Base-by-base conservation (phyloP, 2,888 invertebrate genomes). In the Chironomus tentans region DNA sequence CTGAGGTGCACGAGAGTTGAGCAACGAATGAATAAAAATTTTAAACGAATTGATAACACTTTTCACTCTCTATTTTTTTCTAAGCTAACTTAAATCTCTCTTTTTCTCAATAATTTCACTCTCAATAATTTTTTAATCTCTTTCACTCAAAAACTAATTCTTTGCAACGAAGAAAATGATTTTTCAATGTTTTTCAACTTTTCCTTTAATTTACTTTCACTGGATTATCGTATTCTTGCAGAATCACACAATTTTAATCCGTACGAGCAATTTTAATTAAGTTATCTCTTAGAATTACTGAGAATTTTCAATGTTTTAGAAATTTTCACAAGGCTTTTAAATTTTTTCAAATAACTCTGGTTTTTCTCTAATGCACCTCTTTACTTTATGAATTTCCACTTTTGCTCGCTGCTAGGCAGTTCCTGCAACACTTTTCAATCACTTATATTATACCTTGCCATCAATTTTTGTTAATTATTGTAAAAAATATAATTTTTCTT, bases 1-100 rank as follows among this genome's bases (percentile, higher is more conserved):
- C 72, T 56, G 71, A 18, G 22, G 62, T 73, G 18, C 12, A 24
- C 74, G 48, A 74, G 74, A 74, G 68, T 21, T 48, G 74, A 74
- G 38, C 68, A 22, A 65, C 61, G 47, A 68, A 74, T 74, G 74
- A 70, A 21, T 21, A 6, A 13, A 28, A 47, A 3, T 48, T 61
- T 46, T 68, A 15, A 21, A 6, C n/a, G 56, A 56, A 56, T 38
- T 65, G 74, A 68, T 65, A 65, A 65, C 21, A 65, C 18, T 61
- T 61, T 62, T 24, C 62, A 68, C 48, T 46, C n/a, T 21, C 74
- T 68, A 3, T 38, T 38, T 38, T 38, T 38, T 38, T 38, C 72
- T 61, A 61, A 62, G 21, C 10, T 62, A 4, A 12, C 18, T 56
- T 15, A 56, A 6, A 15, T 56, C 7, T 56, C 56, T 56, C 50